phyloP scores from a whole-genome alignment of 2,797 vertebrate species.

The Schizothorax lantsangensis region DNA sequence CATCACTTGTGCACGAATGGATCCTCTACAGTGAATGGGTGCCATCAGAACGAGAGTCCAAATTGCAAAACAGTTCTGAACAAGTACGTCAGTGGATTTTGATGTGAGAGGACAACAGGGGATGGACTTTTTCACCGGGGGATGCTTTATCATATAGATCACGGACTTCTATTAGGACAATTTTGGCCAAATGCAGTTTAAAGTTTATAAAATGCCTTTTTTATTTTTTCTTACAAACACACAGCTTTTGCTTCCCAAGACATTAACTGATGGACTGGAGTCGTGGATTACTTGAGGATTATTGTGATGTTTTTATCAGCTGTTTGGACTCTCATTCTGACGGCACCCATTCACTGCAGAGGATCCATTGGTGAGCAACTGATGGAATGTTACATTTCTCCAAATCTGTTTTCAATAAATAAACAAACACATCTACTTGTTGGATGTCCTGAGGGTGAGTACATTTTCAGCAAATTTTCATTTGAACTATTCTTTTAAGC shows the following conservation, averaged over 20 bases:
- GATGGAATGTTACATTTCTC: background rate
- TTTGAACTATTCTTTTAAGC: background rate
- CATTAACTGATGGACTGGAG: background rate
- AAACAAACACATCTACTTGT: background rate
- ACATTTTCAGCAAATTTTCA: background rate
- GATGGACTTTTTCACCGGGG: background rate
- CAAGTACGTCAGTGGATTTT: background rate
- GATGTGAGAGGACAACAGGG: background rate
- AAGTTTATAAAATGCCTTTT: background rate
- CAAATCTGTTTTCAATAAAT: background rate
- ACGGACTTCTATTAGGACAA: background rate
- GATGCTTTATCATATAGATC: background rate
- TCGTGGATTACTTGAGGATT: background rate
- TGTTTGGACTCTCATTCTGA: background rate
- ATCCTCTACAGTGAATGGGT: no score
- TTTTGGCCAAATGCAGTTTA: background rate
- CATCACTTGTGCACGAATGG: no score
- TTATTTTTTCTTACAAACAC: no score
- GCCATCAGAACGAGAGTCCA: no score
- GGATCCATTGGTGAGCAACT: no score
- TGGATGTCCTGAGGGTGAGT: background rate
- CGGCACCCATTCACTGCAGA: no score
- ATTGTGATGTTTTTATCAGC: background rate
- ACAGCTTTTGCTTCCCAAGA: background rate
- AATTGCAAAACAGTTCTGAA: no score